Base-by-base conservation (phyloP, 2,113 vertebrate genomes). In the Garra rufa region DNA sequence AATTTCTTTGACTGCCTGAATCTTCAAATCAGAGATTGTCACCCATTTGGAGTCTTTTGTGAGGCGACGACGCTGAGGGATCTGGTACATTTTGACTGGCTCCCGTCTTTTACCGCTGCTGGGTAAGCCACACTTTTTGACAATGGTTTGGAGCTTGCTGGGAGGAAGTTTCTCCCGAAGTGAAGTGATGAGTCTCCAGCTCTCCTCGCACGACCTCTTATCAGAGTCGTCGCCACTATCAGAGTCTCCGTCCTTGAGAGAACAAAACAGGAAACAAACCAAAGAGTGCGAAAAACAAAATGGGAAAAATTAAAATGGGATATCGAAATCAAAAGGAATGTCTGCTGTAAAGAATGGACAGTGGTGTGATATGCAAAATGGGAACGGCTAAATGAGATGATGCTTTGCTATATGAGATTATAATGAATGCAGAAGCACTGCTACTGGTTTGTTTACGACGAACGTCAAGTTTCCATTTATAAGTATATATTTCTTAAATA, bases 221-320 rank as follows among this genome's bases (percentile, higher is more conserved):
- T 99, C 98, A 93, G 98, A 99, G 95, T 99, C 98, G 95, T 99
- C 98, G 89, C 98, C 98, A 97, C 98, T 99, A 97, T 99, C 98
- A 96, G 98, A 99, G 94, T 99, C 98, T 93, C 97, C 98, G 91
- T 99, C 98, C 98, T 99, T 99, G 93, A 98, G 96, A 96, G 95
- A 98, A 97, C 95, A 96, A 86, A 97, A 94, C 94, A 97, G 95
- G 96, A 96, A 93, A 95, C 95, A 96, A 97, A 95, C 95, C 96
- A 93, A 96, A 96, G 94, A 95, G 67, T 94, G 92, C 92, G 86
- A 77, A 83, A 85, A 85, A 85, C 79, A 95, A 92, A 94, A 95
- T 92, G 92, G 89, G 90, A 81, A 94, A n/a, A 95, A 94, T 93
- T 91, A 94, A 92, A 93, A 90, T 91, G 85, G 92, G 87, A 93